Evolutionary conservation across 2,797 vertebrate genomes (phyloP), one percentile per base, ranked within the genome.

Genomic region (Pantherophis alleghaniensis): DNA sequence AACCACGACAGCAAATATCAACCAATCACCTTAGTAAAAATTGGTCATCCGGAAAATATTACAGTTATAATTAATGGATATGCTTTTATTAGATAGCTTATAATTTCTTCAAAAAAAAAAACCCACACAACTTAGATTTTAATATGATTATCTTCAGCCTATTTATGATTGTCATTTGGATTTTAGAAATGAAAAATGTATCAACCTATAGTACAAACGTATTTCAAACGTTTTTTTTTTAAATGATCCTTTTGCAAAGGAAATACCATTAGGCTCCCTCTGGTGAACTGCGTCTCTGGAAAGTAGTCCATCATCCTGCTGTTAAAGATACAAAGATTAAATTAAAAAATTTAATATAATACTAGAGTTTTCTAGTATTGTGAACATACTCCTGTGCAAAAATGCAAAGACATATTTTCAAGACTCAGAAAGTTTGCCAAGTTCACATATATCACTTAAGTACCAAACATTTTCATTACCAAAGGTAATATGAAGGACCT

Each of bases 111-210:
- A 79, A 91, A 90, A 37, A 74, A 42, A 51, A 90, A 93, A 95
- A 1, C 2, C 2, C 37, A 83, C 66, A 83, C 9, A 83, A 24
- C 53, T 51, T n/a, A 26, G n/a, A 89, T 87, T 96, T 94, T n/a
- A 24, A 59, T 93, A 74, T 14, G 51, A 60, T 94, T 66, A 93
- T 94, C 94, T 95, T 96, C 86, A 90, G 90, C 16, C 51, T 93
- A 96, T 96, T 96, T 95, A 92, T 95, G 86, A 24, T 94, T 93
- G 95, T 95, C 89, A 86, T 96, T 96, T 96, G 0, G 0, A 86
- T 94, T 92, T 91, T 89, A 87, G 89, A 57, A 61, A 66, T 7
- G 63, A 88, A 93, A 89, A 89, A 92, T 26, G 26, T 66, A 87
- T 91, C 66, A 26, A 86, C 47, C n/a, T 16, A 4, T 0, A 4